phyloP scores from a whole-genome alignment of 2,888 invertebrate species.

The Frankliniella intonsa region DNA sequence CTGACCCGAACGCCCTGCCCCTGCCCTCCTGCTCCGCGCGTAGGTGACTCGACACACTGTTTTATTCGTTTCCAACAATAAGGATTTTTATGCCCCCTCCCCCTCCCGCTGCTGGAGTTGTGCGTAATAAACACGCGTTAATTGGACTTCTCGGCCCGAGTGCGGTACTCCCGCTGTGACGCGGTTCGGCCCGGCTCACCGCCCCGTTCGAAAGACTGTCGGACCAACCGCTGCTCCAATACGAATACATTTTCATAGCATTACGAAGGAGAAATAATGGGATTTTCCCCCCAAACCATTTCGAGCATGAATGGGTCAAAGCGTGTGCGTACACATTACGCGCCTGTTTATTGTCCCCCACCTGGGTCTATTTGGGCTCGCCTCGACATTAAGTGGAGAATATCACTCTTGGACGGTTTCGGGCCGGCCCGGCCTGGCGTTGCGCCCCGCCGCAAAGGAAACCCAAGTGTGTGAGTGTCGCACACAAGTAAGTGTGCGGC shows the following conservation, averaged over 20 bases:
- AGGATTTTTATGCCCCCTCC: not conserved
- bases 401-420: too few species aligned
- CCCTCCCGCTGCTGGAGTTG: not conserved
- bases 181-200: too few species aligned
- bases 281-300: not conserved
- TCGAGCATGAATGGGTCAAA: not conserved
- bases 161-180: not conserved
- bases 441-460: too few species aligned
- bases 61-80: not conserved
- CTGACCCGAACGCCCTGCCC: too few species aligned
- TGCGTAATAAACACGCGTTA: not conserved
- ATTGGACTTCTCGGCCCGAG: not conserved
- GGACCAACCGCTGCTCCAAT: constrained; percentile 1
- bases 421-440: too few species aligned
- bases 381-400: too few species aligned
- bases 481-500: too few species aligned
- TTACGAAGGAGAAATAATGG: not conserved
- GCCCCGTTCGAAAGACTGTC: not conserved
- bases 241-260: constrained; percentile 8
- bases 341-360: too few species aligned
- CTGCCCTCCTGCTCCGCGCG: too few species aligned
- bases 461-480: too few species aligned
- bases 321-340: too few species aligned
- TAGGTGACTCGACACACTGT: not conserved
- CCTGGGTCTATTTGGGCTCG: too few species aligned